A percentile compares a stretch with the other conserved stretches of the same genome.
Evolutionary conservation across 2,113 vertebrate genomes (phyloP).

Genomic region (Calonectris borealis): DNA sequence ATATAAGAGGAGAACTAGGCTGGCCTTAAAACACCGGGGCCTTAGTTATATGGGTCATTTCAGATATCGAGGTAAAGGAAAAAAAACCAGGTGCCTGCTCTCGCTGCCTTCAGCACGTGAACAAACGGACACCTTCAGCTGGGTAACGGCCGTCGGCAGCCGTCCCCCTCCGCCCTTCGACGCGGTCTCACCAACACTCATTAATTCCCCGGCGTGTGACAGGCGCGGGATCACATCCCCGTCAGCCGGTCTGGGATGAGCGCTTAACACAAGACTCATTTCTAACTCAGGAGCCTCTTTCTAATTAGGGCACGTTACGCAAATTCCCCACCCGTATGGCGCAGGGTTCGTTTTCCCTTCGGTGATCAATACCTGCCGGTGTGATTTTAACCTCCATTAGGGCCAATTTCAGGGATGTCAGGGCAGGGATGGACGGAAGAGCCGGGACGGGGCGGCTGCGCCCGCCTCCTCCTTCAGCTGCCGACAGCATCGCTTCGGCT

Average conservation of each 20-base stretch:
- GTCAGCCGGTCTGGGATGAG: not conserved
- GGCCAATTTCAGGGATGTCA: not conserved
- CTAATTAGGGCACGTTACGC: not conserved
- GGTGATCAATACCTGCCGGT: not conserved
- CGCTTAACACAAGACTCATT: not conserved
- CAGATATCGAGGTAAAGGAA: not conserved
- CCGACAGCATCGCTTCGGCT: not conserved
- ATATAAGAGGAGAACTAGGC: not conserved
- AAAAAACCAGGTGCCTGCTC: not conserved
- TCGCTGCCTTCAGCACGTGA: fast-evolving
- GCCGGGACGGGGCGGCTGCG: fast-evolving
- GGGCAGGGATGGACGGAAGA: not conserved
- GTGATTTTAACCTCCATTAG: not conserved
- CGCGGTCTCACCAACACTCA: too few relatives aligned
- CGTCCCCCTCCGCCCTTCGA: not conserved
- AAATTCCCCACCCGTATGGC: not conserved
- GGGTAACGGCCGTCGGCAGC: not conserved
- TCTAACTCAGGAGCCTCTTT: not conserved
- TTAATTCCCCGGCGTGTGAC: not conserved
- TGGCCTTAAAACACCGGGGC: not conserved
- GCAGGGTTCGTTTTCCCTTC: not conserved
- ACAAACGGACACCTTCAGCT: not conserved
- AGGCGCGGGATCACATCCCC: not conserved
- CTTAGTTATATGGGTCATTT: not conserved
- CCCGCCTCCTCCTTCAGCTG: not conserved